Evolutionary conservation across 1,140 invertebrate genomes (phyloP), one percentile per base, ranked within the genome.

Genomic region (Coenobita brevimanus): DNA sequence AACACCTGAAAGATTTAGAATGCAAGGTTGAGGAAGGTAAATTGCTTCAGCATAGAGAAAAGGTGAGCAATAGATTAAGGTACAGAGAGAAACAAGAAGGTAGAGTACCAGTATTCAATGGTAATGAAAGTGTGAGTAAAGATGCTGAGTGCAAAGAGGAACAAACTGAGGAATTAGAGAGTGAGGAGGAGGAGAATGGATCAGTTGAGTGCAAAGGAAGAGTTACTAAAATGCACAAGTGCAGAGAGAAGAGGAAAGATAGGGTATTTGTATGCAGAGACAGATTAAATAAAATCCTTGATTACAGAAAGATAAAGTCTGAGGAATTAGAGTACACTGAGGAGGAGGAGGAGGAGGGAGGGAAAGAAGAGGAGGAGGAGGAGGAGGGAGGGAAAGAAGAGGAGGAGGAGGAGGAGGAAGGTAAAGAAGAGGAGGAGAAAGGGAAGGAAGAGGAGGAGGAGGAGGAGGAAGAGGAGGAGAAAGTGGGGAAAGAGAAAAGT

Each of bases 161-260:
- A n/a, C n/a, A n/a, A n/a, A n/a, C n/a, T n/a, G n/a, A n/a, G n/a
- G n/a, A n/a, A n/a, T n/a, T n/a, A n/a, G n/a, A n/a, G n/a, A n/a
- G n/a, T n/a, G n/a, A n/a, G n/a, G n/a, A n/a, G n/a, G n/a, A n/a
- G n/a, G n/a, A n/a, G n/a, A n/a, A n/a, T n/a, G n/a, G n/a, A n/a
- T n/a, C n/a, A n/a, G n/a, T n/a, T n/a, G n/a, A n/a, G n/a, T n/a
- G n/a, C n/a, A n/a, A n/a, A n/a, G n/a, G n/a, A n/a, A n/a, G n/a
- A n/a, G n/a, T n/a, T n/a, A n/a, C n/a, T n/a, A n/a, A n/a, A 57
- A 57, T 10, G n/a, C n/a, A n/a, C n/a, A n/a, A n/a, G n/a, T n/a
- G n/a, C n/a, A n/a, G n/a, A n/a, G n/a, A 57, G 54, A 57, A 57
- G n/a, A n/a, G 54, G 54, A 57, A 57, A 57, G n/a, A 57, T 57